phyloP scores from a whole-genome alignment of 2,888 invertebrate species.

The Lithophane socia region DNA sequence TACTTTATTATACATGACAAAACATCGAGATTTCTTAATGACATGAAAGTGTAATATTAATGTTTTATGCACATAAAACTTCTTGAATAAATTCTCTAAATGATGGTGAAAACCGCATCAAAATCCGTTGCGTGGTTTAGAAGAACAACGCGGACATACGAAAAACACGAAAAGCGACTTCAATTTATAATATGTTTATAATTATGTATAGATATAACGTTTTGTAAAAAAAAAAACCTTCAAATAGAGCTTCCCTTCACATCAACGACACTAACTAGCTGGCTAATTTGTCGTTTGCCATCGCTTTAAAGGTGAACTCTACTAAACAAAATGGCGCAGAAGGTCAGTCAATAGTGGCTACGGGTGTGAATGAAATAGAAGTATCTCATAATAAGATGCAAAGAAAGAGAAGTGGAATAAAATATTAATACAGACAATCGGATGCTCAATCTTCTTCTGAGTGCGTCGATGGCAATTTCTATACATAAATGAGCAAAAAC shows the following conservation, averaged over 20 bases:
- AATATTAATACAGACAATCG: not conserved
- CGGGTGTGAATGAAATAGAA: not conserved
- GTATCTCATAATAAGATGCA: not conserved
- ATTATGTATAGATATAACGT: not conserved
- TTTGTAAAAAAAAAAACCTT: not conserved
- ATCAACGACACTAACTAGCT: slow-evolving; percentile 36
- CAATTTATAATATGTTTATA: too few species aligned
- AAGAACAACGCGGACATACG: too few species aligned
- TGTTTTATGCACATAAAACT: too few species aligned
- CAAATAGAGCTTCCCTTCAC: not conserved
- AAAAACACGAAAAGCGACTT: too few species aligned
- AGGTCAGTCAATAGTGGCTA: not conserved
- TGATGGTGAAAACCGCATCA: too few species aligned
- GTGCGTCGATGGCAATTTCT: too few species aligned
- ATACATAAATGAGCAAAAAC: too few species aligned
- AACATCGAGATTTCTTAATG: too few species aligned
- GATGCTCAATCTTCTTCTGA: not conserved
- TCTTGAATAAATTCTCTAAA: too few species aligned
- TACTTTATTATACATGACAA: too few species aligned
- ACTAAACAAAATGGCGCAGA: not conserved
- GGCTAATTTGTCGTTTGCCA: slow-evolving; percentile 40
- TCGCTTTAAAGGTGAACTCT: slow-evolving; percentile 23
- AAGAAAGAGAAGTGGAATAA: not conserved
- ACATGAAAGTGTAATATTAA: too few species aligned
- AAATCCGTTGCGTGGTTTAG: too few species aligned